These are phyloP conservation scores for Drosophila cracens DNA, from an alignment of 2,888 invertebrate genomes.

Conservation along the genomic window DNA sequence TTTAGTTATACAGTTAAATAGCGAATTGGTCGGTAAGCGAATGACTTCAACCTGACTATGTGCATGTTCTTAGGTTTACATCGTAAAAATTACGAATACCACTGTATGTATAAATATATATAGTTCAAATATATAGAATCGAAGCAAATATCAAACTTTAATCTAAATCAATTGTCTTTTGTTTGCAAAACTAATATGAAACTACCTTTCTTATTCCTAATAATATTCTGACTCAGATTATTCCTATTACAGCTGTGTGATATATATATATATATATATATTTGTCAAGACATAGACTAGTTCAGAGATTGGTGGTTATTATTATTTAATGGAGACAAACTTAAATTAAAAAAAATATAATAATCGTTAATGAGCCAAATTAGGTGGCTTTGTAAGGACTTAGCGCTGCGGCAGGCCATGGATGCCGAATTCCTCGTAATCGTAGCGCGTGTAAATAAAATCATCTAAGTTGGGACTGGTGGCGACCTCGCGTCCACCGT, in stretches of 20 bases:
- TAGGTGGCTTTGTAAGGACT: conserved; percentile 2
- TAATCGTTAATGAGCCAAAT: conserved; percentile 14
- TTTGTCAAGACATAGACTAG: not conserved
- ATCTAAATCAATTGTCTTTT: not conserved
- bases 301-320: not conserved
- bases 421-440: conserved; percentile 95
- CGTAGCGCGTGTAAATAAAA: conserved; percentile 91
- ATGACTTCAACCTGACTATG: conserved; percentile 21
- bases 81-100: conserved; percentile 27
- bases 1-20: conserved; percentile 57
- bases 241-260: not conserved
- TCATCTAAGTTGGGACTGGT: conserved; percentile 90
- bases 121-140: conserved; percentile 42
- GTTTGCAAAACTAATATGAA: not conserved
- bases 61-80: conserved; percentile 40
- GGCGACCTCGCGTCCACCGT: conserved; percentile 92
- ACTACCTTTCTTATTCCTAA: not conserved
- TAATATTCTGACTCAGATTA: not conserved
- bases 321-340: not conserved
- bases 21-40: conserved; percentile 18
- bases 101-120: conserved; percentile 25
- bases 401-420: conserved; percentile 63
- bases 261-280: not conserved
- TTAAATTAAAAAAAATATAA: not conserved
- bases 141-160: not conserved